Evolutionary conservation across 1,140 invertebrate species (phyloP), one percentile per base, ranked within the genome.

Genomic region (Pseudobourletiella spinata): DNA sequence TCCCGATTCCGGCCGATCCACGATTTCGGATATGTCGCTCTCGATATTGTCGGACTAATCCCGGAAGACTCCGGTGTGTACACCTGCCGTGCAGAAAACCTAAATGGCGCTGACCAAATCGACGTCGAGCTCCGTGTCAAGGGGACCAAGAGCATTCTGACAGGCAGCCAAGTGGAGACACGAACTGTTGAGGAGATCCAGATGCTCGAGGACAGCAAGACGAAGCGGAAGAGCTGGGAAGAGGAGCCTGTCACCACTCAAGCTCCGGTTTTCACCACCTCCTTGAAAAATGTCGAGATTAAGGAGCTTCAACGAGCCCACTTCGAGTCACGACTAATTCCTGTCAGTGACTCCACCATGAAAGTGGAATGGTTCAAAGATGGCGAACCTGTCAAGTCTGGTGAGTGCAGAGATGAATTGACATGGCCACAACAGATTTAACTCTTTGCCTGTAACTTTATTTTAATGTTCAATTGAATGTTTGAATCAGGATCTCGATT

Each of bases 311-410:
- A 84, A 32, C 24, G 67, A 16, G 67, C 59, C 8, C 67, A 68
- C 60, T 69, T 65, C 58, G 67, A 69, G 44, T 51, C 60, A 3
- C 35, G 93, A 32, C 76, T 99, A 3, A 91, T 91, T n/a, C 93
- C 93, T 1, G 90, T 94, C 0, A 94, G 93, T 74, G 94, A 98
- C 77, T 88, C 91, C 3, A 92, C 89, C 1, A 91, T 97, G 88
- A 84, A 86, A 61, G 89, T 98, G 22, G 91, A 95, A 78, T 97
- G 94, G 94, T 95, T 83, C 75, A 72, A 74, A 57, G 92, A 97
- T 77, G 93, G 92, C 56, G 81, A 83, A 70, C 91, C 92, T 1
- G 84, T 97, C 68, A 85, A 86, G 69, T 88, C 90, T 71, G 89
- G 90, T 70, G 71, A 61, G 18, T 65, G 11, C 29, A 22, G 35